A percentile compares a stretch with the other conserved stretches of the same genome.
phyloP scores from a whole-genome alignment of 2,888 invertebrate genomes.

The Abrostola triplasia region DNA sequence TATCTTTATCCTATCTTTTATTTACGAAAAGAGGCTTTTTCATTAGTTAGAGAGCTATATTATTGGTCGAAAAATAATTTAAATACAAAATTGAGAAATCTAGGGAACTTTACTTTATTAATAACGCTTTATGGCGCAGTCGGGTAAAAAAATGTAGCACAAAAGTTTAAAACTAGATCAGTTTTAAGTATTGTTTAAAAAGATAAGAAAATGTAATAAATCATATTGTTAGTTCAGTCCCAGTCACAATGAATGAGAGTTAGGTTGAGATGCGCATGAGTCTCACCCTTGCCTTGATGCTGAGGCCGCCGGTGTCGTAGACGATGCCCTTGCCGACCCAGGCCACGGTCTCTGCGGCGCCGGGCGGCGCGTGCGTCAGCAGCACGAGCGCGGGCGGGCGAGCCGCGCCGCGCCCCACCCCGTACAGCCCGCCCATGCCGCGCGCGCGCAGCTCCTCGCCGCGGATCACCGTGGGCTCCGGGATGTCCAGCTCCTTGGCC shows the following conservation, averaged over 20 bases:
- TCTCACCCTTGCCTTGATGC: slow-evolving; percentile 94
- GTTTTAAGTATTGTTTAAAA: too few species aligned
- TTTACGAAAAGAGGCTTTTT: too few species aligned
- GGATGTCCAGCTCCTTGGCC: slow-evolving; percentile 90
- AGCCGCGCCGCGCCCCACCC: slow-evolving; percentile 92
- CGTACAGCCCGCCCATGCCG: slow-evolving; percentile 96
- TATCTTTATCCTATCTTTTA: too few species aligned
- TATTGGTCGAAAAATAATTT: too few species aligned
- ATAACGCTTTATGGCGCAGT: too few species aligned
- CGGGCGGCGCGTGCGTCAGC: slow-evolving; percentile 89
- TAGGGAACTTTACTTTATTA: too few species aligned
- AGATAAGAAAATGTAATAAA: too few species aligned
- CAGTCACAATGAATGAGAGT: not conserved
- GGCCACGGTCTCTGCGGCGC: slow-evolving; percentile 90
- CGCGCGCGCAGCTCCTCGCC: slow-evolving; percentile 92
- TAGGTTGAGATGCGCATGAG: not conserved
- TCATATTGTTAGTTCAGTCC: too few species aligned
- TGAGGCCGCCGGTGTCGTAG: slow-evolving; percentile 97
- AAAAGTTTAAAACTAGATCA: too few species aligned
- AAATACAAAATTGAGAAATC: too few species aligned
- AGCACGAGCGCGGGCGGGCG: slow-evolving; percentile 88
- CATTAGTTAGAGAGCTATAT: too few species aligned
- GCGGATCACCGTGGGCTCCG: slow-evolving; percentile 91
- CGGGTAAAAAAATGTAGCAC: too few species aligned
- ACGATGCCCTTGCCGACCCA: slow-evolving; percentile 98